Evolutionary conservation across 2,888 invertebrate genomes (phyloP).

Genomic region (Thecocarcelia acutangulata): DNA sequence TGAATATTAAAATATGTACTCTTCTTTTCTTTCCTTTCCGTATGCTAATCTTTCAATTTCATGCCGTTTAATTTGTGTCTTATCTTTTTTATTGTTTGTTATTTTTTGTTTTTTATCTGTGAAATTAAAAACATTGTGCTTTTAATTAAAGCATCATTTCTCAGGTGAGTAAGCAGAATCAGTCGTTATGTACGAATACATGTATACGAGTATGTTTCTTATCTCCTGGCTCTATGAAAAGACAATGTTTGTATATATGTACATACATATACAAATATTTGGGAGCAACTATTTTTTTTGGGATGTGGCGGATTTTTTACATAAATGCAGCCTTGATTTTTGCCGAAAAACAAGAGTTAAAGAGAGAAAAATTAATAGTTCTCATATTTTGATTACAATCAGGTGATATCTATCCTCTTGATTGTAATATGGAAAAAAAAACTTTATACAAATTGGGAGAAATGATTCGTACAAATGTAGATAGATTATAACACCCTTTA

Average conservation of each 20-base stretch:
- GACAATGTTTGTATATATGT: too few species aligned
- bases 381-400: too few species aligned
- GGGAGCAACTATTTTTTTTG: neutral
- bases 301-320: constrained; percentile 5
- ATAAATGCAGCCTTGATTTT: constrained; percentile 30
- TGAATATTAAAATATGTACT: neutral
- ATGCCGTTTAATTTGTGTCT: constrained; percentile 37
- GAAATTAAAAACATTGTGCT: constrained; percentile 1
- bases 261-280: too few species aligned
- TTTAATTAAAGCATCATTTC: constrained; percentile 60
- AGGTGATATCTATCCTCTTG: too few species aligned
- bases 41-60: constrained; percentile 22
- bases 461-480: too few species aligned
- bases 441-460: too few species aligned
- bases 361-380: too few species aligned
- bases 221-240: neutral
- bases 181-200: constrained; percentile 5
- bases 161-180: constrained; percentile 54
- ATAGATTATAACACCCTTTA: too few species aligned
- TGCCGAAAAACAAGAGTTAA: neutral
- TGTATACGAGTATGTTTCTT: neutral
- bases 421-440: too few species aligned
- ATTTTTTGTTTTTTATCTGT: constrained; percentile 51
- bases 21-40: too few species aligned
- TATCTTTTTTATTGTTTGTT: constrained; percentile 37